Base-by-base conservation (phyloP, 2,113 vertebrate species). In the Alaudala cheleensis region DNA sequence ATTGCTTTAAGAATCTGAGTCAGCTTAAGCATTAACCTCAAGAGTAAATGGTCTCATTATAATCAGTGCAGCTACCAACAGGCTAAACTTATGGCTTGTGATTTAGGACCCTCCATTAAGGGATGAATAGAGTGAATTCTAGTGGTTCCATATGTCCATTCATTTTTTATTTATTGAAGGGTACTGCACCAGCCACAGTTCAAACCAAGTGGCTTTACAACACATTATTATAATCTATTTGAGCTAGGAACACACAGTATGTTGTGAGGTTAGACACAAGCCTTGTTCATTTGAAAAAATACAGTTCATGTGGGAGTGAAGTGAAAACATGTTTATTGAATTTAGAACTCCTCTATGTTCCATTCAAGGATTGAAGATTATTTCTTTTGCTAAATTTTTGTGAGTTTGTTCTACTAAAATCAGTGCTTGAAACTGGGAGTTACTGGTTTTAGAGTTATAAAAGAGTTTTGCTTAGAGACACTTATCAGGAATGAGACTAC, bases 31-130 rank as follows among this genome's bases (percentile, higher is more conserved):
- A 94, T 96, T 93, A 96, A 90, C 85, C 79, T 92, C 73, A 64
- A 74, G 90, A 94, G 87, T 96, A 95, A 96, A 96, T 76, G 72
- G 45, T 84, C 81, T 89, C 93, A 90, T 91, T 95, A 91, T 76
- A 92, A 87, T 91, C 93, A 92, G 66, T 25, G 62, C 84, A 76
- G 87, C 89, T 95, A 95, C 93, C 93, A 88, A 50, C n/a, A 72
- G 76, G 73, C 71, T 90, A 71, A 89, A 79, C 37, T 71, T 87
- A 53, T 2, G 34, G 40, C 61, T 91, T 20, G 12, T 94, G 74
- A 89, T 96, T 96, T 95, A 85, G 91, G 74, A 77, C 50, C 39
- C 54, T 82, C 70, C 54, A 72, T 77, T 95, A 90, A 76, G 29
- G 80, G 87, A 82, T 82, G n/a, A 92, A 91, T 57, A 73, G 84